A percentile compares a stretch with the other conserved stretches of the same genome.
Conservation (phyloP, 2,888 invertebrate species). For the Andricus quercusramuli region DNA sequence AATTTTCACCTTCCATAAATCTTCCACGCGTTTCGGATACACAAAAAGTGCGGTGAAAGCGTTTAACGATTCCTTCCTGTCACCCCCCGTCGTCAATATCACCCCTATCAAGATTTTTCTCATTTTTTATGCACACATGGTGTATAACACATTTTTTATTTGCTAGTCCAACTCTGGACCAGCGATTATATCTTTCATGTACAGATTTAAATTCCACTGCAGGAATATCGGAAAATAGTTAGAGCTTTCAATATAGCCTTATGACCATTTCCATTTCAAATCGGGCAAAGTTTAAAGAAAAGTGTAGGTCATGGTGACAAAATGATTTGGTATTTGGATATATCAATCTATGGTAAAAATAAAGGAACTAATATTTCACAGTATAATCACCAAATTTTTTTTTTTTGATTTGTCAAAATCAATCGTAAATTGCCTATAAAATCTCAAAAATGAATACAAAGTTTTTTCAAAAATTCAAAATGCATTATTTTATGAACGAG, state of each 20-base stretch:
- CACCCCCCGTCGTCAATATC: constrained; percentile 24
- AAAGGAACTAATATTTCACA: too few relatives aligned
- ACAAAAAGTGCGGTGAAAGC: constrained; percentile 32
- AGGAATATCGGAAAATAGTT: background rate
- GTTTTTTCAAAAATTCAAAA: too few relatives aligned
- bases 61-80: constrained; percentile 31
- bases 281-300: too few relatives aligned
- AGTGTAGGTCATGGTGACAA: too few relatives aligned
- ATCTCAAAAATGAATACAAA: too few relatives aligned
- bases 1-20: constrained; percentile 37
- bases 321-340: too few relatives aligned
- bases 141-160: background rate
- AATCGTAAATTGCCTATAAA: too few relatives aligned
- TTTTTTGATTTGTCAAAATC: too few relatives aligned
- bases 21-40: constrained; percentile 25
- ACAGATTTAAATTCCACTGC: background rate
- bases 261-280: too few relatives aligned
- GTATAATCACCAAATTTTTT: too few relatives aligned
- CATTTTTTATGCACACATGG: constrained; percentile 15
- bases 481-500: too few relatives aligned
- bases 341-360: too few relatives aligned
- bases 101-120: constrained; percentile 14
- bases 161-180: background rate
- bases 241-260: background rate
- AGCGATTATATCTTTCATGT: background rate